Percentiles rank a stretch among this genome's conserved stretches.
Conservation (phyloP, 2,888 invertebrate species). For the Parapristionchus giblindavisi region DNA sequence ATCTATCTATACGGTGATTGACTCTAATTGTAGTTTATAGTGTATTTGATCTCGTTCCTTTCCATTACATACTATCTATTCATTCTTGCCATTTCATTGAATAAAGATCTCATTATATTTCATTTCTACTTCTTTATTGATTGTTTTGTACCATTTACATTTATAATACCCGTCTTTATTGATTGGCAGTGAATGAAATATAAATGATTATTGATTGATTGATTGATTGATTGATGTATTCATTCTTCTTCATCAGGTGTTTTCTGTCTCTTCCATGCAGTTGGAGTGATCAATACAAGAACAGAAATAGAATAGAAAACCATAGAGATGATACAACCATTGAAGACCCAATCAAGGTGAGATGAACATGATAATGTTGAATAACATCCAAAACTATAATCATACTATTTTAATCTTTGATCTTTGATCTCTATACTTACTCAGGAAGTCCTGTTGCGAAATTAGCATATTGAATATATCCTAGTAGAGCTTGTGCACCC, state of each 20-base stretch:
- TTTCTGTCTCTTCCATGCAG: slow-evolving; percentile 56
- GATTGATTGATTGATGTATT: background rate
- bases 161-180: slow-evolving; percentile 16
- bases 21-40: background rate
- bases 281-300: slow-evolving; percentile 50
- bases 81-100: slow-evolving; percentile 22
- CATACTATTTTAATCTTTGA: background rate
- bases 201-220: background rate
- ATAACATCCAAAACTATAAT: slow-evolving; percentile 46
- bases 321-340: slow-evolving; percentile 53
- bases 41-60: background rate
- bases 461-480: slow-evolving; percentile 32
- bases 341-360: slow-evolving; percentile 51
- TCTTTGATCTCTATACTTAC: background rate
- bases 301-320: slow-evolving; percentile 57
- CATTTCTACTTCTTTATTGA: background rate
- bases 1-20: background rate
- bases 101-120: slow-evolving; percentile 20
- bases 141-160: background rate
- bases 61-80: slow-evolving; percentile 15
- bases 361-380: slow-evolving; percentile 47
- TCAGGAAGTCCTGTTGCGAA: background rate
- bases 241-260: slow-evolving; percentile 60
- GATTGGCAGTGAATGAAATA: slow-evolving; percentile 28
- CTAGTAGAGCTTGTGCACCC: slow-evolving; percentile 43